Conservation (phyloP, 2,113 vertebrate species). For the Chrysochloris asiatica region DNA sequence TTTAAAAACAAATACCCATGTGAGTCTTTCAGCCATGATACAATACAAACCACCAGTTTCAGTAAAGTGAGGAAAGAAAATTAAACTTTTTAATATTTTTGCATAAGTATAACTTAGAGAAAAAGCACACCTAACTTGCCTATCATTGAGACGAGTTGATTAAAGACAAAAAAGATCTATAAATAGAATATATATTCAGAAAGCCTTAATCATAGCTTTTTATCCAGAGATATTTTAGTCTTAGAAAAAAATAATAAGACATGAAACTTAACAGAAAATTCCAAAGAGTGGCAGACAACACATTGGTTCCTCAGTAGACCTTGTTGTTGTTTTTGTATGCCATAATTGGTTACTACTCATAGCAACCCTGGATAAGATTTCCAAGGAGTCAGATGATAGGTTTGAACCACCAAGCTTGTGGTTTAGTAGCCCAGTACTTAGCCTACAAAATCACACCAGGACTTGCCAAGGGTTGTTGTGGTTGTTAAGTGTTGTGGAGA, state of each 20-base stretch:
- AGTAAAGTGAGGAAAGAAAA: constrained; percentile 67
- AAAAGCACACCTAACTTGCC: constrained; percentile 40
- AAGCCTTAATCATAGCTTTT: constrained; percentile 34
- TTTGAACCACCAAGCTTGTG: no score
- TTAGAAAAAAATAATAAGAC: constrained; percentile 17
- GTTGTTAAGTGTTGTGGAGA: no score
- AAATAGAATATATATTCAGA: constrained; percentile 42
- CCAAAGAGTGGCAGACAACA: neutral
- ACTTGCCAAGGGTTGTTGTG: no score
- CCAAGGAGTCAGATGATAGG: neutral
- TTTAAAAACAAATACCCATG: constrained; percentile 75
- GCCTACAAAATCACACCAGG: no score
- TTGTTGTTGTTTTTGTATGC: neutral
- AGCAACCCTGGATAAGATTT: constrained; percentile 40
- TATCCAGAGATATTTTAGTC: constrained; percentile 31
- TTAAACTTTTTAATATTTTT: constrained; percentile 60
- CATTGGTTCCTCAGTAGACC: neutral
- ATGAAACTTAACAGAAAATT: neutral
- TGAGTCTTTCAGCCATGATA: constrained; percentile 46
- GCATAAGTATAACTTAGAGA: constrained; percentile 5
- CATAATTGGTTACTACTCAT: neutral
- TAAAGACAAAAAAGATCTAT: no score
- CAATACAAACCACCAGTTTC: constrained; percentile 57
- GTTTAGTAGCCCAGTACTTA: no score
- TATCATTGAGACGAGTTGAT: constrained; percentile 2